Base-by-base conservation (phyloP, 2,797 vertebrate species). In the Sebastolobus altivelis region DNA sequence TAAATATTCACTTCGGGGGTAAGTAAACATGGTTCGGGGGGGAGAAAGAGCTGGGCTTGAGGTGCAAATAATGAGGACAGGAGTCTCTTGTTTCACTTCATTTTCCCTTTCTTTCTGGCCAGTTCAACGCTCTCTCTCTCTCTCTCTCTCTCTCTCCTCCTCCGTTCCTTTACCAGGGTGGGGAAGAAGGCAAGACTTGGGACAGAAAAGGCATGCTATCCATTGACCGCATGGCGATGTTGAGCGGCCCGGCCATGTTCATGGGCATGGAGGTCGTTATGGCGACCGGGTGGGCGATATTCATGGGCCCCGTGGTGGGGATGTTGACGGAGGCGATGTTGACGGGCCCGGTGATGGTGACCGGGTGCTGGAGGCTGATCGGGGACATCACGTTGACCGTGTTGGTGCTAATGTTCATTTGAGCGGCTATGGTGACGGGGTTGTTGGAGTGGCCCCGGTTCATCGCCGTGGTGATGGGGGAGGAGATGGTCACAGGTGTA, bases 321-420 rank as follows among this genome's bases (percentile, higher is more conserved):
- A 96, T 96, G 93, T 96, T 96, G 90, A 96, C 93, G 0, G 96
- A 96, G 69, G 98, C 95, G 77, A 99, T 97, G 95, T 99, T 99
- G 95, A 99, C 97, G 2, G 98, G 98, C 61, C 97, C 97, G 0
- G 97, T 99, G 91, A 99, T 98, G 65, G 98, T 99, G 92, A 99
- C 97, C 0, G 97, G 98, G 89, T 99, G 98, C 83, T 98, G 98
- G 86, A 99, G 95, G 95, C 97, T 97, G 91, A 99, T 93, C 0
- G 97, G 97, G 72, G 98, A 98, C 13, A 97, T 97, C 96, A 99
- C 98, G 92, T 98, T 99, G 72, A 99, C 96, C 0, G 98, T 98
- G 92, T 97, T 98, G 90, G 98, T 98, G 92, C 97, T 97, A 79
- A 99, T 98, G 97, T 97, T 99, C 98, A 99, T 99, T 92, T 98